A percentile compares a stretch with the other conserved stretches of the same genome.
Conservation (phyloP, 1,140 invertebrate species). For the Philotrypesis tridentata region DNA sequence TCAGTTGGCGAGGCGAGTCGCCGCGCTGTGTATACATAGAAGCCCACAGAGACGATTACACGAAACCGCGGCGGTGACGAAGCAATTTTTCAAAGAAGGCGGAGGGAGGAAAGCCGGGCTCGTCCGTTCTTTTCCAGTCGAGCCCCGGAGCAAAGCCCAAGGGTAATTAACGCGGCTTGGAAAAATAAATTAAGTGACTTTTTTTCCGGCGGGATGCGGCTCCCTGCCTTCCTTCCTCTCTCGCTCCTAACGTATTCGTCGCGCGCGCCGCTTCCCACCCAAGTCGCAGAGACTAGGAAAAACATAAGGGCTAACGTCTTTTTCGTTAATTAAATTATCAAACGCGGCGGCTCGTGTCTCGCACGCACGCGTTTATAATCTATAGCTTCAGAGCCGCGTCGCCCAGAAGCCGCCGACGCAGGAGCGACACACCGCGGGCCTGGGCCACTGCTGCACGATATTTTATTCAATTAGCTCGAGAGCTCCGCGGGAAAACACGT, state of each 20-base stretch:
- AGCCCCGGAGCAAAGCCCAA: background rate
- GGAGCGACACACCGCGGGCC: too few relatives aligned
- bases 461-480: background rate
- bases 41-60: background rate
- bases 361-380: background rate
- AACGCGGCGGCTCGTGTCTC: background rate
- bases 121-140: background rate
- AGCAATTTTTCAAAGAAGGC: conserved; percentile 7
- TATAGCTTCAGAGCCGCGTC: too few relatives aligned
- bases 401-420: too few relatives aligned
- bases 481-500: background rate
- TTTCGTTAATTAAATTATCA: background rate
- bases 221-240: too few relatives aligned
- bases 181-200: conserved; percentile 12
- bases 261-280: too few relatives aligned
- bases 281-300: too few relatives aligned
- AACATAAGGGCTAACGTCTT: background rate
- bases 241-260: too few relatives aligned
- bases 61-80: background rate
- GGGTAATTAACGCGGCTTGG: conserved; percentile 1
- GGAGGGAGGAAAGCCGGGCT: background rate
- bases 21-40: conserved; percentile 8
- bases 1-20: background rate
- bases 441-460: too few relatives aligned
- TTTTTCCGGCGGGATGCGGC: background rate